phyloP scores from a whole-genome alignment of 2,113 vertebrate genomes.

The Mugil cephalus region DNA sequence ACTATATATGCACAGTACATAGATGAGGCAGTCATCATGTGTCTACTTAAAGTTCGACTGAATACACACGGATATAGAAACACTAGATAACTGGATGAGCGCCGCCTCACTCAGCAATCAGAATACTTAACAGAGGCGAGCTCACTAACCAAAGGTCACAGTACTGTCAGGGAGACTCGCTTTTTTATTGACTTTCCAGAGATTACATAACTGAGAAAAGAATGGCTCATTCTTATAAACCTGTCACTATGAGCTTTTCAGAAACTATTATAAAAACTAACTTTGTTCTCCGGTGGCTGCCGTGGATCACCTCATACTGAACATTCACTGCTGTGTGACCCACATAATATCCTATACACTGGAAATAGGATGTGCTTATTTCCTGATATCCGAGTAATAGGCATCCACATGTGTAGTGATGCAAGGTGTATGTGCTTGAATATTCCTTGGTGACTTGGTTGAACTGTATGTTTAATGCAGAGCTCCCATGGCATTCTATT shows the following conservation, averaged over 20 bases:
- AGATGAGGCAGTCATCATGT: neutral
- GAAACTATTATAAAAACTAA: slow-evolving; percentile 28
- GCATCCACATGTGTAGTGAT: slow-evolving; percentile 14
- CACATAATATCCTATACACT: neutral
- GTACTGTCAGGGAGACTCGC: slow-evolving; percentile 17
- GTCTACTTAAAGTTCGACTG: neutral
- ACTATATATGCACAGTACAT: neutral
- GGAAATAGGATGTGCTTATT: slow-evolving; percentile 28
- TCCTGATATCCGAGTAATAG: slow-evolving; percentile 19
- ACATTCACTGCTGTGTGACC: slow-evolving; percentile 21
- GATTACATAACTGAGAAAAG: slow-evolving; percentile 23
- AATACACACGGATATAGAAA: neutral
- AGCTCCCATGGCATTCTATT: slow-evolving; percentile 67
- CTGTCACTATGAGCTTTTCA: slow-evolving; percentile 1
- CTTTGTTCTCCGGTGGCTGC: slow-evolving; percentile 22
- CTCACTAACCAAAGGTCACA: slow-evolving; percentile 35
- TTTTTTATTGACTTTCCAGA: slow-evolving; percentile 22
- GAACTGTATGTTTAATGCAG: slow-evolving; percentile 56
- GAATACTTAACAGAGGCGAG: neutral
- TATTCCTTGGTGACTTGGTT: slow-evolving; percentile 34
- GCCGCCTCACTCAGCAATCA: slow-evolving; percentile 19
- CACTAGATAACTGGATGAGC: slow-evolving; percentile 12
- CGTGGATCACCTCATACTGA: neutral
- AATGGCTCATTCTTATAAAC: slow-evolving; percentile 30
- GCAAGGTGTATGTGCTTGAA: slow-evolving; percentile 10